A percentile compares a stretch with the other conserved stretches of the same genome.
These are phyloP conservation scores for Byasa hedistus DNA, from an alignment of 2,888 invertebrate genomes.

Conservation along the genomic window DNA sequence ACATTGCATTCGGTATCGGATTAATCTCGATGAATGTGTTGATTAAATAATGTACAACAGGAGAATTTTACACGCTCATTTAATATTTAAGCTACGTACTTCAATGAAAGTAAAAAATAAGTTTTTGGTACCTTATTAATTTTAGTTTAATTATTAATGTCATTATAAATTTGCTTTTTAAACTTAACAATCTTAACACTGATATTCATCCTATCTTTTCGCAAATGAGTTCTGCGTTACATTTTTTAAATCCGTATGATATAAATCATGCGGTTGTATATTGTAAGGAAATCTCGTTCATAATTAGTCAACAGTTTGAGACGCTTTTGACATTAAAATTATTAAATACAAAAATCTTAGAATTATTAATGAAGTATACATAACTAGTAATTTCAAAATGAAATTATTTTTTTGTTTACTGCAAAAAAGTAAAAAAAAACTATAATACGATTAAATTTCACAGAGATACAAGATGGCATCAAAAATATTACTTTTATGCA, in stretches of 20 bases:
- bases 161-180: too few relatives aligned
- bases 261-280: neutral
- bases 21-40: conserved; percentile 6
- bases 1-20: conserved; percentile 13
- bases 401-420: neutral
- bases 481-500: conserved; percentile 49
- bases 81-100: neutral
- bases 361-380: neutral
- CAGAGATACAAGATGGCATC: conserved; percentile 47
- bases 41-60: neutral
- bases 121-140: too few relatives aligned
- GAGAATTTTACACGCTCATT: neutral
- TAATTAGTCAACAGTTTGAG: neutral
- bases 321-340: conserved; percentile 2
- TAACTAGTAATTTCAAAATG: neutral
- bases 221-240: too few relatives aligned
- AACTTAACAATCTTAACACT: too few relatives aligned
- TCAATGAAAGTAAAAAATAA: neutral
- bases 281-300: conserved; percentile 2
- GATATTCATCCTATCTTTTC: too few relatives aligned
- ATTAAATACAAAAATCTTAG: neutral
- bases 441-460: conserved; percentile 15
- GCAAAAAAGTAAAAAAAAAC: too few relatives aligned
- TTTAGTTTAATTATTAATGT: too few relatives aligned
- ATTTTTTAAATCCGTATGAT: neutral